These are phyloP conservation scores for Pegoplata infirma DNA, from an alignment of 2,888 invertebrate species.

Conservation along the genomic window DNA sequence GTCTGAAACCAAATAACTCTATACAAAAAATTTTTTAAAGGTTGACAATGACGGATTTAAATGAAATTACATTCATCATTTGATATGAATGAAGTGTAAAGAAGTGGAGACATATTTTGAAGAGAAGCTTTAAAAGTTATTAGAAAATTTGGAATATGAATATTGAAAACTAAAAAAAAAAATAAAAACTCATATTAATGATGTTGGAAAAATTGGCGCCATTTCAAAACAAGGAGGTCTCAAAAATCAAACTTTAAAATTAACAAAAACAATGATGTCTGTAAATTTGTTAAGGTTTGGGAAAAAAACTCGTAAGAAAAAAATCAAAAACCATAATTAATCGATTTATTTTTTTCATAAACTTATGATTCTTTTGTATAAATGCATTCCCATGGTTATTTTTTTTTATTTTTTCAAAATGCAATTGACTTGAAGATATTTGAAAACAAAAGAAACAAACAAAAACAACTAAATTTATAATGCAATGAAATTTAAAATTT, in stretches of 20 bases:
- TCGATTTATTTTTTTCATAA: slow-evolving; percentile 52
- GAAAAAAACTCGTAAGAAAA: slow-evolving; percentile 10
- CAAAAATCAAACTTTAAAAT: slow-evolving; percentile 32
- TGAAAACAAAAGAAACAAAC: slow-evolving; percentile 24
- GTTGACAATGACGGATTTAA: slow-evolving; percentile 62
- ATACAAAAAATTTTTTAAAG: slow-evolving; percentile 9
- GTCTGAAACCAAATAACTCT: not conserved
- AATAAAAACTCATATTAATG: slow-evolving; percentile 47
- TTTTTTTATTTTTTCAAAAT: slow-evolving; percentile 21
- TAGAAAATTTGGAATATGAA: slow-evolving; percentile 32
- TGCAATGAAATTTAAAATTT: slow-evolving; percentile 54
- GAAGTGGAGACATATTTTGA: slow-evolving; percentile 53
- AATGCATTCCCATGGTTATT: slow-evolving; percentile 51
- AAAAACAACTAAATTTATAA: slow-evolving; percentile 49
- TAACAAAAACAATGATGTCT: slow-evolving; percentile 30
- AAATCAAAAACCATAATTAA: slow-evolving; percentile 52
- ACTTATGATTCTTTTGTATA: slow-evolving; percentile 52
- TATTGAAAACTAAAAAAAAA: no score
- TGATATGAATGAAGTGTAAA: not conserved
- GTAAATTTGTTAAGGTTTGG: slow-evolving; percentile 47
- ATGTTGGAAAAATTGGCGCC: slow-evolving; percentile 58
- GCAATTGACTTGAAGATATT: slow-evolving; percentile 40
- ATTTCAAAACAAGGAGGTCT: slow-evolving; percentile 40
- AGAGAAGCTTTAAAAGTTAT: slow-evolving; percentile 53
- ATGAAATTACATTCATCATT: slow-evolving; percentile 52